Percentiles rank a stretch among this genome's conserved stretches.
Evolutionary conservation across 1,140 invertebrate genomes (phyloP).

Genomic region (Euwallacea fornicatus): DNA sequence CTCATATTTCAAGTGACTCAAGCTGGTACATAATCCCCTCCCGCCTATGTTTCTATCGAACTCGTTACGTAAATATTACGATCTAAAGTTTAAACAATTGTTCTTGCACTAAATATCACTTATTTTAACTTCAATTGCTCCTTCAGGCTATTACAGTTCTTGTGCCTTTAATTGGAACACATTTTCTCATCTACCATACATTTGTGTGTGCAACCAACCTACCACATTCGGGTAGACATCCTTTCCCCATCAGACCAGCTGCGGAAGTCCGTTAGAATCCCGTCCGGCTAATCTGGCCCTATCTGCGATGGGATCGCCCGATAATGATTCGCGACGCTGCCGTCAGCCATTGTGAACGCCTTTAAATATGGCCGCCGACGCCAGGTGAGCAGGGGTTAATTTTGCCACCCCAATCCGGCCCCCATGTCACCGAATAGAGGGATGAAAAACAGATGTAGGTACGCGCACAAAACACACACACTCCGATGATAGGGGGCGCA

Average conservation of each 20-base stretch:
- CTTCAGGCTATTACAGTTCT: too few species aligned
- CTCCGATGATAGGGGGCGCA: conserved; percentile 18
- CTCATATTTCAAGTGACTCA: too few species aligned
- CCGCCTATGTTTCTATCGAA: too few species aligned
- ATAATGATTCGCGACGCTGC: conserved; percentile 41
- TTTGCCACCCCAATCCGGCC: conserved; percentile 33
- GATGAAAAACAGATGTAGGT: conserved; percentile 39
- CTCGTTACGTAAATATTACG: too few species aligned
- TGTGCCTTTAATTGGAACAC: too few species aligned
- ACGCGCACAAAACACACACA: conserved; percentile 34
- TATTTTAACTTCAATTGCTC: too few species aligned
- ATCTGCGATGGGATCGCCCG: conserved; percentile 49
- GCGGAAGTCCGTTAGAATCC: conserved; percentile 52
- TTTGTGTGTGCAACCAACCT: too few species aligned
- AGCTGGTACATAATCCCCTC: too few species aligned
- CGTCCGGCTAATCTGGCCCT: conserved; percentile 47
- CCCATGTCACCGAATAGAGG: conserved; percentile 31
- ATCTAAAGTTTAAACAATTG: too few species aligned
- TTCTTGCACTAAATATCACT: too few species aligned
- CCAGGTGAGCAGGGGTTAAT: conserved; percentile 42
- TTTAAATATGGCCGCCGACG: conserved; percentile 45
- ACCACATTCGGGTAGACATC: conserved; percentile 3
- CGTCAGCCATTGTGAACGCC: conserved; percentile 47
- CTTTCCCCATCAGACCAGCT: conserved; percentile 42
- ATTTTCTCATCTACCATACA: too few species aligned